phyloP scores from a whole-genome alignment of 2,888 invertebrate species.

The Pogonocherus hispidulus region DNA sequence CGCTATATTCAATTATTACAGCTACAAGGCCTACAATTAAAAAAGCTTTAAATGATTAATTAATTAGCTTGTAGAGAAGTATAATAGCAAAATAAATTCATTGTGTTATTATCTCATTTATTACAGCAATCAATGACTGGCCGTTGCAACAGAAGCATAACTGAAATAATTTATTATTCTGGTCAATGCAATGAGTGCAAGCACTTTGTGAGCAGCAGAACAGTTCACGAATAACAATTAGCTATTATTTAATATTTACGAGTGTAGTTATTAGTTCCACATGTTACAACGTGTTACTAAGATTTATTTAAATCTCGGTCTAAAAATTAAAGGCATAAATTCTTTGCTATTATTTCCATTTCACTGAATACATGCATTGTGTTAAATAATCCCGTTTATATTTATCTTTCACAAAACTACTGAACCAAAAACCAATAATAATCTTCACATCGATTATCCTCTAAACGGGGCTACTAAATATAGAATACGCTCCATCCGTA shows the following conservation, averaged over 20 bases:
- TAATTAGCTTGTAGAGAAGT: conserved; percentile 8
- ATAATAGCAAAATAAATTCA: conserved; percentile 11
- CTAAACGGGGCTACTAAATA: too few species aligned
- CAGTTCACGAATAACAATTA: neutral
- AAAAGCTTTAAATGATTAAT: neutral
- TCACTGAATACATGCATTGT: neutral
- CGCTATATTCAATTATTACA: neutral
- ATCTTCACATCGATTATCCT: too few species aligned
- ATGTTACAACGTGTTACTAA: neutral
- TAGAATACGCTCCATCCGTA: too few species aligned
- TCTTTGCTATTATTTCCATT: too few species aligned
- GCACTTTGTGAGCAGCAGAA: neutral
- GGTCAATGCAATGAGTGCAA: neutral
- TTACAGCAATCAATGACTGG: neutral
- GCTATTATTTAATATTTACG: neutral
- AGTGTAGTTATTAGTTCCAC: neutral
- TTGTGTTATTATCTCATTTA: conserved; percentile 18
- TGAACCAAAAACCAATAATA: too few species aligned
- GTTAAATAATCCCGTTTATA: neutral
- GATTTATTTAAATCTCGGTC: neutral
- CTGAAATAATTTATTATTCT: neutral
- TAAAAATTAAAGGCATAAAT: neutral
- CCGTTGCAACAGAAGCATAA: neutral
- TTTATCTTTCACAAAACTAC: too few species aligned
- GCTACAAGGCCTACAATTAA: neutral